phyloP scores from a whole-genome alignment of 2,888 invertebrate genomes.

The Ganaspis brasiliensis region DNA sequence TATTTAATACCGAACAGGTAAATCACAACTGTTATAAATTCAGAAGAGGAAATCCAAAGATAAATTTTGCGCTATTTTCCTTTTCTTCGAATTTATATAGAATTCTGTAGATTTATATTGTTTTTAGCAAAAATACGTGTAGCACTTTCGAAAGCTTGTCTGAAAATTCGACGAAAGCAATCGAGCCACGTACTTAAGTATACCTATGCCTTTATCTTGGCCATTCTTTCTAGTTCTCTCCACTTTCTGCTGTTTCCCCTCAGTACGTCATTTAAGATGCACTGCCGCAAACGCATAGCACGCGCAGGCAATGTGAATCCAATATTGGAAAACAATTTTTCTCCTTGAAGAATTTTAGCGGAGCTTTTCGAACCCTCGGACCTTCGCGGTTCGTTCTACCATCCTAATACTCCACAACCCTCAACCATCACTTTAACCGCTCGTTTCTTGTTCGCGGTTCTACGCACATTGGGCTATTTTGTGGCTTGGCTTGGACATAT shows the following conservation, averaged over 20 bases:
- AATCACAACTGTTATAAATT: no score
- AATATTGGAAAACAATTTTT: slow-evolving; percentile 83
- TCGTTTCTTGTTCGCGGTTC: slow-evolving; percentile 54
- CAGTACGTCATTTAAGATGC: slow-evolving; percentile 73
- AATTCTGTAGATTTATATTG: not conserved
- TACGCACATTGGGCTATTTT: slow-evolving; percentile 29
- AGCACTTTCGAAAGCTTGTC: slow-evolving; percentile 60
- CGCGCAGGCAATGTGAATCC: slow-evolving; percentile 74
- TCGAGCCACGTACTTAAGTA: slow-evolving; percentile 58
- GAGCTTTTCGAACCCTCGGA: slow-evolving; percentile 68
- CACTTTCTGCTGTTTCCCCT: slow-evolving; percentile 49
- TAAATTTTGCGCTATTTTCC: no score
- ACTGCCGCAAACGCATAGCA: slow-evolving; percentile 67
- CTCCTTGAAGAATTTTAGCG: slow-evolving; percentile 72
- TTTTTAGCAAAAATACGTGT: slow-evolving; percentile 26
- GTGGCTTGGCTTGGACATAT: not conserved
- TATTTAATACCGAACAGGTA: no score
- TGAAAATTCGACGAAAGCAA: slow-evolving; percentile 57
- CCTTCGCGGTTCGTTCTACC: slow-evolving; percentile 49
- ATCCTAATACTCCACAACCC: slow-evolving; percentile 31
- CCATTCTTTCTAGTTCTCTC: slow-evolving; percentile 57
- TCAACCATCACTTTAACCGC: slow-evolving; percentile 49
- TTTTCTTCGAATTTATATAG: no score
- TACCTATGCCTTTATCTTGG: slow-evolving; percentile 55
- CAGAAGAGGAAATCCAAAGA: no score